Base-by-base conservation (phyloP, 2,888 invertebrate species). In the Eurytoma adleriae region DNA sequence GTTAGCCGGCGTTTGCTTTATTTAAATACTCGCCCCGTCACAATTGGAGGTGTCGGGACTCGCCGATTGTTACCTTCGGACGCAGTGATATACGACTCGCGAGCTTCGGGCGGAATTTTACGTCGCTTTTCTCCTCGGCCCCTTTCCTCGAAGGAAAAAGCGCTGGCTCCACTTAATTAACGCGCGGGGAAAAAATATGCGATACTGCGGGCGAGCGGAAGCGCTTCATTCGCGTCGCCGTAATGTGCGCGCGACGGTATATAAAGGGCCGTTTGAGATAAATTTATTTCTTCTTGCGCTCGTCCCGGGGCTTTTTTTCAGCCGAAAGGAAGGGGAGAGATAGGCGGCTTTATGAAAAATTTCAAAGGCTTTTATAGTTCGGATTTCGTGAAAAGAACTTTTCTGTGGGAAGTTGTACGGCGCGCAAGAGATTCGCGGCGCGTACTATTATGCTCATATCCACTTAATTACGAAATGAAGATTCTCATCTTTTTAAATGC, bases 231-330 rank as follows among this genome's bases (percentile, higher is more conserved):
- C 66, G 67, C 66, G 52, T 67, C n/a, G 14, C 48, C 40, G 30
- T 64, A 64, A 30, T 64, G 30, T 48, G 12, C 57, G 12, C 57
- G 16, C 40, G 40, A 40, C 40, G 40, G 40, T 30, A 40, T 62
- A n/a, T 30, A 48, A 64, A 18, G n/a, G 40, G 64, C 40, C 64
- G 40, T 64, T 57, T 52, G 27, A 52, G 61, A 61, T 71, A 50
- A 71, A 71, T 77, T 70, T 77, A 78, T 77, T 72, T 64, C n/a
- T 70, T 50, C 20, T 27, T 30, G n/a, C 50, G 27, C 40, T 40
- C 40, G 7, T 40, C 40, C 40, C 4, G 40, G 4, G 40, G 40
- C 40, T 40, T 40, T 40, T 64, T 56, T 64, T 52, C 40, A 13
- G 54, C 24, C 40, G 20, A 52, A 20, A 48, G 64, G 3, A 61